A percentile compares a stretch with the other conserved stretches of the same genome.
Evolutionary conservation across 2,888 invertebrate genomes (phyloP).

Genomic region (Clepsis dumicolana): DNA sequence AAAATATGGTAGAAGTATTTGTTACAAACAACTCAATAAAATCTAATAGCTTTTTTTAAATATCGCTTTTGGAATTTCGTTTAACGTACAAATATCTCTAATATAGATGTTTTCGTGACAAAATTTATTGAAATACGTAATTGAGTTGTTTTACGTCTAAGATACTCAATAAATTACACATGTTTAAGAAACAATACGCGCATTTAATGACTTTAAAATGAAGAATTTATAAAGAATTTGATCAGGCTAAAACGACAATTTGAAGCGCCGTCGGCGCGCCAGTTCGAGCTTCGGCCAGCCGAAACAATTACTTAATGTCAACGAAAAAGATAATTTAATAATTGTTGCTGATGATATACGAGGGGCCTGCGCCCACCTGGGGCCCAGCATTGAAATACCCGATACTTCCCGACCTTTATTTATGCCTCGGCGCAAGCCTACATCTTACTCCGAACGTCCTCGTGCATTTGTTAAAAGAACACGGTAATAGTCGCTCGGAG

Average conservation of each 20-base stretch:
- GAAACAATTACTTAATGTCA: slow-evolving; percentile 86
- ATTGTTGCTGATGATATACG: slow-evolving; percentile 83
- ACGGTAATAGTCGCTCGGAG: slow-evolving; percentile 81
- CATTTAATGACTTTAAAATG: slow-evolving; percentile 53
- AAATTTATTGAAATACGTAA: slow-evolving; percentile 27
- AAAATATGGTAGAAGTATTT: not conserved
- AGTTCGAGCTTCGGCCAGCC: slow-evolving; percentile 64
- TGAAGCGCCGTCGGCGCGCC: slow-evolving; percentile 68
- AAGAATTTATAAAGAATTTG: slow-evolving; percentile 68
- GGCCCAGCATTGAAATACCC: slow-evolving; percentile 80
- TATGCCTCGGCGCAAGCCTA: slow-evolving; percentile 80
- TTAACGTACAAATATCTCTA: not conserved
- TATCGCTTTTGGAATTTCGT: not conserved
- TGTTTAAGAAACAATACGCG: slow-evolving; percentile 48
- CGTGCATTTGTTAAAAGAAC: slow-evolving; percentile 85
- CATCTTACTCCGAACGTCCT: slow-evolving; percentile 79
- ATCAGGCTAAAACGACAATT: slow-evolving; percentile 67
- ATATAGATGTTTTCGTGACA: slow-evolving; percentile 1
- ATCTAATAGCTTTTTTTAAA: no score
- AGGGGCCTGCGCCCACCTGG: slow-evolving; percentile 81
- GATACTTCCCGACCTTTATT: slow-evolving; percentile 78
- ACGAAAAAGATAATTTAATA: slow-evolving; percentile 86
- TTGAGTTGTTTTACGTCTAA: slow-evolving; percentile 39
- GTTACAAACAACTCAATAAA: no score
- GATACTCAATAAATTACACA: slow-evolving; percentile 31